phyloP scores from a whole-genome alignment of 2,113 vertebrate species.

The Pongo abelii region DNA sequence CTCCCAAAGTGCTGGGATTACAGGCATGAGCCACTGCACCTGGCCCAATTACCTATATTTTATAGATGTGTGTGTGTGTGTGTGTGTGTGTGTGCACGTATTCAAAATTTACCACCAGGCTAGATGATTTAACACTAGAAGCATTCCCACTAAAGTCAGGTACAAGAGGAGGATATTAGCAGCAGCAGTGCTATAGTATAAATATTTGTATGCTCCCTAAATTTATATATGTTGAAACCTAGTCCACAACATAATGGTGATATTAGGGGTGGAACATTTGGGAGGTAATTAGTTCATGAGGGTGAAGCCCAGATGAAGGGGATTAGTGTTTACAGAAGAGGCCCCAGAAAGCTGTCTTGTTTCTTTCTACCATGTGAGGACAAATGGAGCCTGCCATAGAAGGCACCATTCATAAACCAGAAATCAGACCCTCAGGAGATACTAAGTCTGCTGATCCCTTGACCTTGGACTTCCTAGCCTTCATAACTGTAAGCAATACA shows the following conservation, averaged over 20 bases:
- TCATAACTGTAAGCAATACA: not conserved
- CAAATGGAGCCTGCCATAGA: not conserved
- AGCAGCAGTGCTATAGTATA: not conserved
- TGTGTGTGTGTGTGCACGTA: not conserved
- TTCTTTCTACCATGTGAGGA: not conserved
- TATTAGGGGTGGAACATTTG: not conserved
- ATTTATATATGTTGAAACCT: not conserved
- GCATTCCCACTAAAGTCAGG: not conserved
- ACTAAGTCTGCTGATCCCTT: not conserved
- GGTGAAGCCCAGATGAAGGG: not conserved
- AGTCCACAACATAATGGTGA: not conserved
- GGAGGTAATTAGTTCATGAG: not conserved
- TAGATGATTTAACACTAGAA: not conserved
- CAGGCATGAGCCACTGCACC: too few relatives aligned
- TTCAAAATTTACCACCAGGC: not conserved
- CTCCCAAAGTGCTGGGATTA: too few relatives aligned
- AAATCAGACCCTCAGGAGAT: not conserved
- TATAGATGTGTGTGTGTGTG: not conserved
- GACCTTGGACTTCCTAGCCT: not conserved
- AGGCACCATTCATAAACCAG: not conserved
- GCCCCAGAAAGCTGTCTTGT: not conserved
- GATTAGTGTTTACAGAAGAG: not conserved
- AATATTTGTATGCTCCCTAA: not conserved
- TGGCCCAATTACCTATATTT: not conserved
- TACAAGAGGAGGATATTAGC: not conserved